Evolutionary conservation across 1,140 invertebrate species (phyloP).

Genomic region (Heterodera schachtii): DNA sequence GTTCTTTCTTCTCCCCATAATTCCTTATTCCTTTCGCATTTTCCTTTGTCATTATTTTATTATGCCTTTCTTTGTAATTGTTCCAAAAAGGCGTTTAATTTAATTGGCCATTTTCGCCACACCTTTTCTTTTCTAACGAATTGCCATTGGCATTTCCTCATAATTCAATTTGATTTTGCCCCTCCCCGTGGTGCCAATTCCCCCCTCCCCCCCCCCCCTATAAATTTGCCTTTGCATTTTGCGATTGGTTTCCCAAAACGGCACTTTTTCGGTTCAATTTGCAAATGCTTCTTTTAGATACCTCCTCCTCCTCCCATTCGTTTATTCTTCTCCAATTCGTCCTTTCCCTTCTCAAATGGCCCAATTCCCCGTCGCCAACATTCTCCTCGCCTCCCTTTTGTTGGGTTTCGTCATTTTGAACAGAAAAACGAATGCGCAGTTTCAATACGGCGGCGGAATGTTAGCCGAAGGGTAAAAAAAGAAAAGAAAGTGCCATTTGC

Average conservation of each 20-base stretch:
- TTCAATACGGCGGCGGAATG: neutral
- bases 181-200: too few relatives aligned
- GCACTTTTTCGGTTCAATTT: neutral
- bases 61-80: too few relatives aligned
- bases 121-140: too few relatives aligned
- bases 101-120: too few relatives aligned
- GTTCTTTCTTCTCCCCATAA: neutral
- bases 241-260: too few relatives aligned
- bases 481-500: neutral
- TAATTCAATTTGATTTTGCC: too few relatives aligned
- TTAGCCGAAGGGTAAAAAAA: neutral
- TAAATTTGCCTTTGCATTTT: too few relatives aligned
- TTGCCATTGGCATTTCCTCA: too few relatives aligned
- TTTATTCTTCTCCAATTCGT: neutral
- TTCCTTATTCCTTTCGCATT: neutral
- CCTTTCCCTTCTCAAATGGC: constrained; percentile 2
- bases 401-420: neutral
- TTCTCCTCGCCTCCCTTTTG: constrained; percentile 6
- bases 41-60: neutral
- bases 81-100: too few relatives aligned
- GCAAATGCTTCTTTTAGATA: neutral
- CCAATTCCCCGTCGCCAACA: constrained; percentile 2
- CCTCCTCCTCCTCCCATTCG: too few relatives aligned
- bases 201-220: too few relatives aligned
- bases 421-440: neutral